Evolutionary conservation across 2,888 invertebrate species (phyloP).

Genomic region (Hyalella azteca): DNA sequence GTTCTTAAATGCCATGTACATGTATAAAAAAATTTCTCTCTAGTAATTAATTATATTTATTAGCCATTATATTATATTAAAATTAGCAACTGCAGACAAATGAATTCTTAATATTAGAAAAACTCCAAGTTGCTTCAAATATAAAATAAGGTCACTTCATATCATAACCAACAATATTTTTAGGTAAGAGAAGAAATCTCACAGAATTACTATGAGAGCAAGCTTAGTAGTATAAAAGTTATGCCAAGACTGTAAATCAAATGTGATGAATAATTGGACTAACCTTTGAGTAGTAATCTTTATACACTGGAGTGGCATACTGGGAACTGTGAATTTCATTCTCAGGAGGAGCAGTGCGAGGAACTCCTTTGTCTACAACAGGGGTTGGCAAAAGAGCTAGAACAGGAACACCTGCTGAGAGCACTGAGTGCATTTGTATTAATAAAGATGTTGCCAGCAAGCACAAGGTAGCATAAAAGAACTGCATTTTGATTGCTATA

Average conservation of each 20-base stretch:
- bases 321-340: neutral
- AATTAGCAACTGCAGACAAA: too few relatives aligned
- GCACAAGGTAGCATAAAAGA: too few relatives aligned
- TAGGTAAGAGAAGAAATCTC: neutral
- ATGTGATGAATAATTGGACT: neutral
- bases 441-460: too few relatives aligned
- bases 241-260: neutral
- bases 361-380: neutral
- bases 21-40: too few relatives aligned
- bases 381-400: constrained; percentile 2
- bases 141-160: neutral
- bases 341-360: neutral
- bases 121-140: too few relatives aligned
- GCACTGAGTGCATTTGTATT: too few relatives aligned
- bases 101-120: too few relatives aligned
- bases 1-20: too few relatives aligned
- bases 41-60: too few relatives aligned
- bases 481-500: too few relatives aligned
- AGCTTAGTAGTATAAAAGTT: neutral
- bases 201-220: neutral
- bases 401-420: too few relatives aligned
- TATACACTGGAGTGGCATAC: neutral
- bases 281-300: constrained; percentile 1
- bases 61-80: too few relatives aligned
- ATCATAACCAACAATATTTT: neutral